Conservation (phyloP, 2,113 vertebrate species). For the Synodontis membranacea region DNA sequence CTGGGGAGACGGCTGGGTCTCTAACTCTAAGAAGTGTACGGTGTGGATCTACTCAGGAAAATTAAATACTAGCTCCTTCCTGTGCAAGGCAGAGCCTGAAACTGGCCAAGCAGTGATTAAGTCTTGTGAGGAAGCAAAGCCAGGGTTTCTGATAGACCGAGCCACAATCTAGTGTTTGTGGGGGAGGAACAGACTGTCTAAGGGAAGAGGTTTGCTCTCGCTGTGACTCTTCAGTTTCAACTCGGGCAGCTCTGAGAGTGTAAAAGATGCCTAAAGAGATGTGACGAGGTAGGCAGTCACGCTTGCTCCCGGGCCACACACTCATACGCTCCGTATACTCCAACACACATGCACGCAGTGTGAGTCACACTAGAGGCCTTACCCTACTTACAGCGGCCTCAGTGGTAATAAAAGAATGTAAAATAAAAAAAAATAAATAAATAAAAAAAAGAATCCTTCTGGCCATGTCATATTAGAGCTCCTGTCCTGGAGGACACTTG, state of each 20-base stretch:
- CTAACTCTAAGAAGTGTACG: conserved; percentile 21
- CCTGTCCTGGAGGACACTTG: background rate
- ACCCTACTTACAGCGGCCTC: background rate
- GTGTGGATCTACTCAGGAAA: background rate
- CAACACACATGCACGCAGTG: background rate
- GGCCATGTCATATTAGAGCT: background rate
- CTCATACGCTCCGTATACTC: background rate
- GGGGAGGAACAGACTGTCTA: conserved; percentile 5
- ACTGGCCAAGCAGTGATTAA: background rate
- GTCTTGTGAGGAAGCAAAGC: background rate
- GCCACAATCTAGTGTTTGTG: background rate
- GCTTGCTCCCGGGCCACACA: conserved; percentile 1
- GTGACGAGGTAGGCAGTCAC: conserved; percentile 32
- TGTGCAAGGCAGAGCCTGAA: background rate
- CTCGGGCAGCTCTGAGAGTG: background rate
- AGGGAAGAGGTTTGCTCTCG: background rate
- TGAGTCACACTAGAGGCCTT: conserved; percentile 26
- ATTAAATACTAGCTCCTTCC: background rate
- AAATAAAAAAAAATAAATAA: too few relatives aligned
- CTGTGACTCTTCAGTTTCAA: background rate
- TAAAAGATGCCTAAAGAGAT: conserved; percentile 14
- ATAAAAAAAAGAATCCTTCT: background rate
- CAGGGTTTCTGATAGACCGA: conserved; percentile 9
- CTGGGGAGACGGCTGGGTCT: conserved; percentile 47
- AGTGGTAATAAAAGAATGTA: background rate